These are phyloP conservation scores for Dermatemys mawii DNA, from an alignment of 2,113 vertebrate genomes.

Conservation along the genomic window DNA sequence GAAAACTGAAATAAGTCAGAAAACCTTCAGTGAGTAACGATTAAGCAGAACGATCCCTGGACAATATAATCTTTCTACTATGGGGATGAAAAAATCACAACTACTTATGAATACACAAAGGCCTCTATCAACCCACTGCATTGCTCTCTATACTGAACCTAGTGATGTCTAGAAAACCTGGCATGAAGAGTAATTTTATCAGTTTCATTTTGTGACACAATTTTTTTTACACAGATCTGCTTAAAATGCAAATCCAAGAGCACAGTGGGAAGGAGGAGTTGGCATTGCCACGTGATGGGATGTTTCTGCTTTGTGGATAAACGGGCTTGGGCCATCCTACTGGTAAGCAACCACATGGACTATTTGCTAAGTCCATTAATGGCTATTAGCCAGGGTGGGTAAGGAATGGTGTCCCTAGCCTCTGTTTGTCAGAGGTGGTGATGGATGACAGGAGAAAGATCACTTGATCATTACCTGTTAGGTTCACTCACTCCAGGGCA, in stretches of 20 bases:
- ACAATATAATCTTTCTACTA: not conserved
- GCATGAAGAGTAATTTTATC: not conserved
- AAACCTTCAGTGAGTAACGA: not conserved
- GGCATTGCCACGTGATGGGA: not conserved
- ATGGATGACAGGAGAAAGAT: too few species aligned
- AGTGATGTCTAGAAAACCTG: not conserved
- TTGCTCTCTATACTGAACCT: not conserved
- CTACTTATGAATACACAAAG: not conserved
- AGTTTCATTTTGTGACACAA: not conserved
- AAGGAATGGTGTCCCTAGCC: too few species aligned
- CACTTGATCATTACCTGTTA: too few species aligned
- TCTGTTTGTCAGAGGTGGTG: too few species aligned
- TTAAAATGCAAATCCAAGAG: not conserved
- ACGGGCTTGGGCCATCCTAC: not conserved
- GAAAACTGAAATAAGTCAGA: not conserved
- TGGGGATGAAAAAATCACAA: not conserved
- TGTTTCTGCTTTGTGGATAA: not conserved
- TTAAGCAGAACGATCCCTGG: not conserved
- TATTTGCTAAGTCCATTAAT: not conserved
- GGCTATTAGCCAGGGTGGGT: too few species aligned
- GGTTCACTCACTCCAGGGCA: too few species aligned
- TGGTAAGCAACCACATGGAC: not conserved
- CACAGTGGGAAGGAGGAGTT: not conserved
- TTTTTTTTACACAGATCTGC: not conserved
- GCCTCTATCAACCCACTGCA: not conserved